A percentile compares a stretch with the other conserved stretches of the same genome.
Conservation (phyloP, 2,113 vertebrate species). For the Lontra canadensis region DNA sequence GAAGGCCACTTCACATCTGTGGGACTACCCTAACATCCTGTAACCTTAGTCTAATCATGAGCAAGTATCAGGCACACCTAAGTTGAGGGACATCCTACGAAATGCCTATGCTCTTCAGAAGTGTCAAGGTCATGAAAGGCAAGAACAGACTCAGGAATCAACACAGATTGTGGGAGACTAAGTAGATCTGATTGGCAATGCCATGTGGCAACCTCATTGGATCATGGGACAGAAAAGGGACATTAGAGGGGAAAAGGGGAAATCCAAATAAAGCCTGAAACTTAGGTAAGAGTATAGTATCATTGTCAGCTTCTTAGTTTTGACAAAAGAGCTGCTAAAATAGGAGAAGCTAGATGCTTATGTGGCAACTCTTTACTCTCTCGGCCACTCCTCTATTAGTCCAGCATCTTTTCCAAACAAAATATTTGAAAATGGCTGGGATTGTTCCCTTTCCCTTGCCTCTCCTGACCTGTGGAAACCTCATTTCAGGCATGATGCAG, state of each 20-base stretch:
- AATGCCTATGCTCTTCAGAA: background rate
- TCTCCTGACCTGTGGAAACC: background rate
- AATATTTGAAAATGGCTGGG: background rate
- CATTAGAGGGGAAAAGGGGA: background rate
- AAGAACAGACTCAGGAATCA: background rate
- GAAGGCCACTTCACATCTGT: background rate
- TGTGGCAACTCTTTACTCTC: background rate
- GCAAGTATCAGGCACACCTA: background rate
- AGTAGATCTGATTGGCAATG: background rate
- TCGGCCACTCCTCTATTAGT: background rate
- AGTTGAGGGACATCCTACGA: background rate
- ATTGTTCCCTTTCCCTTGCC: background rate
- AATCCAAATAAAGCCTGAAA: background rate
- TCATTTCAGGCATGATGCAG: slow-evolving; percentile 95
- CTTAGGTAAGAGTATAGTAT: background rate
- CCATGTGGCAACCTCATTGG: background rate
- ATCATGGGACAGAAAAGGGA: background rate
- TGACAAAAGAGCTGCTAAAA: background rate
- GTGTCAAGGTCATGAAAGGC: background rate
- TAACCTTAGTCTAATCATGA: background rate
- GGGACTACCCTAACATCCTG: background rate
- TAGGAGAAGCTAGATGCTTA: background rate
- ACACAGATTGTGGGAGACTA: background rate
- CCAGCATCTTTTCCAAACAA: background rate
- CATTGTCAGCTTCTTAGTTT: background rate